A percentile compares a stretch with the other conserved stretches of the same genome.
phyloP scores from a whole-genome alignment of 2,888 invertebrate species.

The Xestia sexstrigata region DNA sequence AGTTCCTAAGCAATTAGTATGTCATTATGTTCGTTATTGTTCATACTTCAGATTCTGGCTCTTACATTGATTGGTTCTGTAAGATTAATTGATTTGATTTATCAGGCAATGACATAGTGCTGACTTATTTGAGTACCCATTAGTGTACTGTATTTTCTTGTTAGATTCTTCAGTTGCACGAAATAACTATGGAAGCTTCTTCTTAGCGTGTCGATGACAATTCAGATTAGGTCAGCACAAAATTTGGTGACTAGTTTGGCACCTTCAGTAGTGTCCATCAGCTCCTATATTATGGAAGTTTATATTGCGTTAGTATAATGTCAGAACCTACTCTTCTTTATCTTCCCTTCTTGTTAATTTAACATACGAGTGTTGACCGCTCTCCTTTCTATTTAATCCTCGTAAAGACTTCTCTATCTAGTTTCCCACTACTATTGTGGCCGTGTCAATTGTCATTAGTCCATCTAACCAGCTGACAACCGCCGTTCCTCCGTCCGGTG shows the following conservation, averaged over 20 bases:
- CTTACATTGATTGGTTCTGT: conserved; percentile 26
- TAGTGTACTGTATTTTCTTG: not conserved
- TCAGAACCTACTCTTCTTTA: not conserved
- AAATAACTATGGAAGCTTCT: not conserved
- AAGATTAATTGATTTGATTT: conserved; percentile 39
- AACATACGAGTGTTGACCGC: not conserved
- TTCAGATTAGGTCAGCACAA: too few relatives aligned
- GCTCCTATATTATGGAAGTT: too few relatives aligned
- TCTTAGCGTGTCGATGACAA: too few relatives aligned
- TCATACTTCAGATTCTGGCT: conserved; percentile 15
- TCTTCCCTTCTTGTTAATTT: not conserved
- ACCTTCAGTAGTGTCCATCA: too few relatives aligned
- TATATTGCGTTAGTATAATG: not conserved
- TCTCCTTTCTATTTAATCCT: not conserved
- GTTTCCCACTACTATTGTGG: conserved; percentile 4
- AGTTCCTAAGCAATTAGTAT: conserved; percentile 32
- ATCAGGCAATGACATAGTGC: conserved; percentile 15
- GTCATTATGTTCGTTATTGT: conserved; percentile 30
- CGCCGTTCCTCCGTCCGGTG: conserved; percentile 10
- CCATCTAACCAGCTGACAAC: conserved; percentile 17
- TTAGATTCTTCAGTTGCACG: not conserved
- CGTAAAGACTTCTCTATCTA: not conserved
- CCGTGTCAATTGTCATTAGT: conserved; percentile 24
- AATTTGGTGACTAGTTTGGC: too few relatives aligned
- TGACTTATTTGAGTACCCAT: not conserved